Evolutionary conservation across 1,140 invertebrate genomes (phyloP), one percentile per base, ranked within the genome.

Genomic region (Branchinecta lynchi): DNA sequence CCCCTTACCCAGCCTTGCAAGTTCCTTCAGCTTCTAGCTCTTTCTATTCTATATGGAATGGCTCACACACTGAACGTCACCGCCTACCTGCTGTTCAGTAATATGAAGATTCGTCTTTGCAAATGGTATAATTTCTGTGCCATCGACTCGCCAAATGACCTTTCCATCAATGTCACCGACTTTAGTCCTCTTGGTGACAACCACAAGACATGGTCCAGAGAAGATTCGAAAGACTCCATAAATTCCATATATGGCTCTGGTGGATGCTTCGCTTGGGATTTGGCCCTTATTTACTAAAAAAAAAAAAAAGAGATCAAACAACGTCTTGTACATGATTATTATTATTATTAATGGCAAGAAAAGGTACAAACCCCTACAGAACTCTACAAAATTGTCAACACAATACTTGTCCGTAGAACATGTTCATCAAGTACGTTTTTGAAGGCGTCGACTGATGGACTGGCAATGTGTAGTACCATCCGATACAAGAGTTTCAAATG

Each of bases 101-200:
- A 97, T 81, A 81, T 97, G 93, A 17, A 91, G 81, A 21, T 84
- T 84, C 21, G 89, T 90, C 73, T 88, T 84, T 65, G 87, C 84
- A 80, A 92, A 98, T 0, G 92, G 88, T 73, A 97, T 85, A 45
- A 96, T 81, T 73, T 97, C 92, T 45, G 88, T 87, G 65, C 86
- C 85, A 9, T 84, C 84, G 70, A 98, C 81, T 75, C 87, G 86
- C 84, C 88, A 98, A 75, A 99, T 87, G 60, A 88, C 82, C 74
- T 94, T 86, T 0, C 87, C 88, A 76, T 88, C 87, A 70, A 98
- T 84, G 70, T 87, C 87, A 12, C 95, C 95, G 66, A 97, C 84
- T 77, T 88, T 85, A 74, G 86, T 82, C 70, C 89, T 86, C 74
- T 89, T 86, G 20, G 93, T 96, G 67, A 95, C 91, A 0, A 98